Conservation (phyloP, 1,140 invertebrate species). For the Euwallacea similis region DNA sequence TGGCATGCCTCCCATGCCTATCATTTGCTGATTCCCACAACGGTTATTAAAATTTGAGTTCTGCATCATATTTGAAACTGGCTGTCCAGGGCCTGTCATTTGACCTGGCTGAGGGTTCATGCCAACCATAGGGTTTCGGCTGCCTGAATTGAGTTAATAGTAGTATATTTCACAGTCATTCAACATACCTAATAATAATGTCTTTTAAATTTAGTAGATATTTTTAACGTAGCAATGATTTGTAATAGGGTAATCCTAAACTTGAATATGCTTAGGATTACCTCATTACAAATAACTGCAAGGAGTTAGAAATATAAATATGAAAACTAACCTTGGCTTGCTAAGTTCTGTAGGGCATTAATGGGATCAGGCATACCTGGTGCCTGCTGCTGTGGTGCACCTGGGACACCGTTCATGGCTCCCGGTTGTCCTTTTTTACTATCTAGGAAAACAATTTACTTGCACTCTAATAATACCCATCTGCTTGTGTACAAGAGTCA, state of each 20-base stretch:
- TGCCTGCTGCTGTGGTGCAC: constrained; percentile 52
- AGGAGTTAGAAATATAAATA: not conserved
- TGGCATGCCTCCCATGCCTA: constrained; percentile 45
- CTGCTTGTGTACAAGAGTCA: too few species aligned
- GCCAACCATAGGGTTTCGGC: constrained; percentile 55
- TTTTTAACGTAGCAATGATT: not conserved
- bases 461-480: too few species aligned
- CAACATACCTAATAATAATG: too few species aligned
- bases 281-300: too few species aligned
- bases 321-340: constrained; percentile 65
- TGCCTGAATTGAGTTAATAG: constrained; percentile 17
- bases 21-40: constrained; percentile 60
- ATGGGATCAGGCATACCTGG: constrained; percentile 74
- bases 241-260: not conserved
- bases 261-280: too few species aligned
- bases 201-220: too few species aligned
- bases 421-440: constrained; percentile 56
- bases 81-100: constrained; percentile 59
- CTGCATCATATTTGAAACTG: constrained; percentile 62
- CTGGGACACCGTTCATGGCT: constrained; percentile 43
- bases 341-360: constrained; percentile 82
- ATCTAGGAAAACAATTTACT: constrained; percentile 49
- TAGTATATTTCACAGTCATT: too few species aligned
- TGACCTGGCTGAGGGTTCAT: constrained; percentile 58
- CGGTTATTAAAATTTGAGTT: constrained; percentile 55